These are phyloP conservation scores for Melieria crassipennis DNA, from an alignment of 2,888 invertebrate species.

Conservation along the genomic window DNA sequence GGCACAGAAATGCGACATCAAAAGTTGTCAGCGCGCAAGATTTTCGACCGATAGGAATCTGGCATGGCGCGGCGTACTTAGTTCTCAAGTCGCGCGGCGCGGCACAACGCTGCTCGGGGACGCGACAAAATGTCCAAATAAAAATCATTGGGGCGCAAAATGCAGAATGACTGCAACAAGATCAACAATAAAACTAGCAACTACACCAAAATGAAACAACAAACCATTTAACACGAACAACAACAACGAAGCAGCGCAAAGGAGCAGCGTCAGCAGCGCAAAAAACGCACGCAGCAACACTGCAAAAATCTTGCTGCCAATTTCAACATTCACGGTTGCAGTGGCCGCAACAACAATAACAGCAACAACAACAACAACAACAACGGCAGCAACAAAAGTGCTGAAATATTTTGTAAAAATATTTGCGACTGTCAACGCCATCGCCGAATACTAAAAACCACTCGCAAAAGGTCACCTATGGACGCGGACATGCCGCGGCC, in stretches of 20 bases:
- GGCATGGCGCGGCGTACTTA: background rate
- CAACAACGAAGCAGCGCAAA: background rate
- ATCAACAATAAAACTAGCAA: too few relatives aligned
- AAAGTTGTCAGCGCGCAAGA: slow-evolving; percentile 32
- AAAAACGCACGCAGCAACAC: background rate
- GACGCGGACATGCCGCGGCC: background rate
- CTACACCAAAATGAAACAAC: too few relatives aligned
- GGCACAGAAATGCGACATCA: slow-evolving; percentile 18
- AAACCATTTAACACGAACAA: too few relatives aligned
- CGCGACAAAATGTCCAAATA: too few relatives aligned
- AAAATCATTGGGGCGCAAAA: too few relatives aligned
- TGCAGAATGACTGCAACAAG: too few relatives aligned
- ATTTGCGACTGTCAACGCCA: slow-evolving; percentile 35
- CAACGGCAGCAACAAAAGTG: slow-evolving; percentile 16
- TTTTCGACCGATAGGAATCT: slow-evolving; percentile 26
- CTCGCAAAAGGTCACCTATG: background rate
- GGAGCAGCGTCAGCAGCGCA: background rate
- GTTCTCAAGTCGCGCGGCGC: too few relatives aligned
- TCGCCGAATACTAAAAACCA: background rate
- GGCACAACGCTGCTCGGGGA: too few relatives aligned
- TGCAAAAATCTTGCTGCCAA: slow-evolving; percentile 11
- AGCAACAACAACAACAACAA: too few relatives aligned
- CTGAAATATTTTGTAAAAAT: slow-evolving; percentile 37
- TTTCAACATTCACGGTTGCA: slow-evolving; percentile 16
- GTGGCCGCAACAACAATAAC: too few relatives aligned